Conservation (phyloP, 1,140 invertebrate species). For the Armadillidium nasatum region DNA sequence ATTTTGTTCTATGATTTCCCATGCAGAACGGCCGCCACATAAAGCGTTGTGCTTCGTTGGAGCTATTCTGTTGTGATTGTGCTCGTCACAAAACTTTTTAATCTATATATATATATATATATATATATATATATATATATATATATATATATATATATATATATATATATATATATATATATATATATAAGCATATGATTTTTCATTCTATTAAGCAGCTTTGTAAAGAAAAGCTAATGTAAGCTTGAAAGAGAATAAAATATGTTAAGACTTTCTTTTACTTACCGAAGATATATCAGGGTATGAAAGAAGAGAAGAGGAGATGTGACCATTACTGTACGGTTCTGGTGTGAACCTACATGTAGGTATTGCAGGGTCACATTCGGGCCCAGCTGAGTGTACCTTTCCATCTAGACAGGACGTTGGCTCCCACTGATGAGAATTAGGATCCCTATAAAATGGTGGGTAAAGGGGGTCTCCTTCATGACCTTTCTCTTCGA, state of each 20-base stretch:
- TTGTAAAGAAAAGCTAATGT: too few relatives aligned
- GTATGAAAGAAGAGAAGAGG: conserved; percentile 27
- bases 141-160: too few relatives aligned
- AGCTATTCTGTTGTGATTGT: conserved; percentile 48
- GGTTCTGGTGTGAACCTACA: conserved; percentile 27
- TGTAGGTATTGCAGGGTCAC: conserved; percentile 20
- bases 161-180: too few relatives aligned
- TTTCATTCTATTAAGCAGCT: too few relatives aligned
- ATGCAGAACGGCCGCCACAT: conserved; percentile 46
- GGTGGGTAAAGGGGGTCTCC: conserved; percentile 45
- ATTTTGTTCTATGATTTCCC: conserved; percentile 46
- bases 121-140: too few relatives aligned
- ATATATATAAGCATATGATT: too few relatives aligned
- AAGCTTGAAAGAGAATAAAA: too few relatives aligned
- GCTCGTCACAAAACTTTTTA: conserved; percentile 45
- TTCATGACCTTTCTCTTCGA: conserved; percentile 50
- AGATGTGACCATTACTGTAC: conserved; percentile 27
- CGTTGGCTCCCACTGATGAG: conserved; percentile 28
- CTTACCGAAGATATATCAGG: conserved; percentile 32
- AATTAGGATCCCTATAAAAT: conserved; percentile 28
- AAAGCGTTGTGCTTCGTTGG: conserved; percentile 51
- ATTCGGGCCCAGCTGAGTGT: conserved; percentile 19
- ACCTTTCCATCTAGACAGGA: conserved; percentile 31
- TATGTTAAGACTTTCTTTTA: neutral
- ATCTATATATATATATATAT: conserved; percentile 20